Conservation (phyloP, 2,888 invertebrate species). For the Polydrusus cervinus region DNA sequence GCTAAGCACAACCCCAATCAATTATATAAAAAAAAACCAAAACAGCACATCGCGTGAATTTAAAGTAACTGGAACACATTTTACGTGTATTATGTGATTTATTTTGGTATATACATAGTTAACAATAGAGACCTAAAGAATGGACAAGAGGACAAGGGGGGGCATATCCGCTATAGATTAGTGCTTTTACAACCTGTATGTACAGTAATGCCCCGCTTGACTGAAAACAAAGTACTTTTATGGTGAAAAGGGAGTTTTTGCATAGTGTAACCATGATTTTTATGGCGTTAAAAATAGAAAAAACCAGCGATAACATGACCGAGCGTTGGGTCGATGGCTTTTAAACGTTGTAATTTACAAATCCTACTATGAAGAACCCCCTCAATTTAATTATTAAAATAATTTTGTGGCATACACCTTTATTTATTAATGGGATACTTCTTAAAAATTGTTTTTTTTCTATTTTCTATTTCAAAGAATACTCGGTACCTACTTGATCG, state of each 20-base stretch:
- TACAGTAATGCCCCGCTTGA: conserved; percentile 47
- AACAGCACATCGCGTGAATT: neutral
- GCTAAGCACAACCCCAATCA: too few species aligned
- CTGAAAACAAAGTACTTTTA: conserved; percentile 40
- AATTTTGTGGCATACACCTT: too few species aligned
- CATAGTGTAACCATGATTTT: neutral
- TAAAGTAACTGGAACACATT: conserved; percentile 10
- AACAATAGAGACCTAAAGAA: conserved; percentile 39
- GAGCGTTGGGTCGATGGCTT: too few species aligned
- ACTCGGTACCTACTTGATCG: too few species aligned
- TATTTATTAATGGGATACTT: too few species aligned
- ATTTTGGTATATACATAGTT: conserved; percentile 30
- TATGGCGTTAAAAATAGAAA: neutral
- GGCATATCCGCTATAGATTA: conserved; percentile 46
- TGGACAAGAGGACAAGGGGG: conserved; percentile 32
- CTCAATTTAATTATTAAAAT: too few species aligned
- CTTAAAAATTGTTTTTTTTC: too few species aligned
- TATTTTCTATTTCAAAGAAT: too few species aligned
- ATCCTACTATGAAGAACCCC: too few species aligned
- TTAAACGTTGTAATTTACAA: too few species aligned
- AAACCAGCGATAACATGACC: too few species aligned
- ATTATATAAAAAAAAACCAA: neutral
- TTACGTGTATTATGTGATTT: conserved; percentile 21
- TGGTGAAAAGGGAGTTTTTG: conserved; percentile 22
- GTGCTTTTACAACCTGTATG: conserved; percentile 41